Conservation (phyloP, 2,888 invertebrate species). For the Microctonus hyperodae region DNA sequence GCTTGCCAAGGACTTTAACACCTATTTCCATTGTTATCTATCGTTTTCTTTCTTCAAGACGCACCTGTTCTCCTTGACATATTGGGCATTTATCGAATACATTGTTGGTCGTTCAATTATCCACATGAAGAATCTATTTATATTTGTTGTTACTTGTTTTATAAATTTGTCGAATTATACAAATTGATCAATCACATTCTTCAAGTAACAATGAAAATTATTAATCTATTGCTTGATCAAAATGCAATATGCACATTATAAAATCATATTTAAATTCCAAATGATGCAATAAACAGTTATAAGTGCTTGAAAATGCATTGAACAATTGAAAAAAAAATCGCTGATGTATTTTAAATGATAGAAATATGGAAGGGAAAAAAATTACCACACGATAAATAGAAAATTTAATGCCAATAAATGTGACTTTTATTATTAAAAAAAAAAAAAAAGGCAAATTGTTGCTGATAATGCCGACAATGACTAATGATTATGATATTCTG, state of each 20-base stretch:
- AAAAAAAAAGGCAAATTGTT: neutral
- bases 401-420: neutral
- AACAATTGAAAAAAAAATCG: neutral
- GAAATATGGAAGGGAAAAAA: neutral
- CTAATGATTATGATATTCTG: neutral
- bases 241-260: neutral
- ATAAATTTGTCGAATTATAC: neutral
- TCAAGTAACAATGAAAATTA: neutral
- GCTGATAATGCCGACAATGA: neutral
- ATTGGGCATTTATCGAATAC: neutral
- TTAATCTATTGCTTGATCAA: neutral
- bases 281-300: neutral
- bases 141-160: neutral
- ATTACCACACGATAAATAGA: neutral
- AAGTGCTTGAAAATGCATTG: neutral
- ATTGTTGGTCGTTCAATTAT: neutral
- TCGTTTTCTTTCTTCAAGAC: slow-evolving; percentile 24
- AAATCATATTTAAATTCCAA: neutral
- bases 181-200: neutral
- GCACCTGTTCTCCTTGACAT: slow-evolving; percentile 35
- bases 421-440: neutral
- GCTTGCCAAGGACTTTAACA: slow-evolving; percentile 19
- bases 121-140: neutral
- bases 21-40: slow-evolving; percentile 22
- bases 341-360: neutral